Conservation (phyloP, 2,113 vertebrate species). For the Mesitornis unicolor region DNA sequence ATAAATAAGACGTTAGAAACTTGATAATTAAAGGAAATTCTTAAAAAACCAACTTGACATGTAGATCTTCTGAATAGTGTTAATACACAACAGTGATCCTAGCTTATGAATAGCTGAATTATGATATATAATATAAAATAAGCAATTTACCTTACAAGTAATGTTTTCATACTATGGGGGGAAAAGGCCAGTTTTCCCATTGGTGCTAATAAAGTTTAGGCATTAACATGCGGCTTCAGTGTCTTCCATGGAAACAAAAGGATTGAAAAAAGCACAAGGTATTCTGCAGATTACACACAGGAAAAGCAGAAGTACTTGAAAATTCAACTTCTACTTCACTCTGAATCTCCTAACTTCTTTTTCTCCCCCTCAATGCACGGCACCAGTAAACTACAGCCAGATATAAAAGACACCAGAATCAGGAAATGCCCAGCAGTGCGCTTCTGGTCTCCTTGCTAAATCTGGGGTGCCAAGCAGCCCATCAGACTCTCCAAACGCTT, state of each 20-base stretch:
- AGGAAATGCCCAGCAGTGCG: conserved; percentile 41
- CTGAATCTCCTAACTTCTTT: conserved; percentile 16
- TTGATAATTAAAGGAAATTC: conserved; percentile 58
- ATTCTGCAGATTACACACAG: conserved; percentile 63
- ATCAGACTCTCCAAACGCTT: conserved; percentile 3
- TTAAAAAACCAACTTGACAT: conserved; percentile 67
- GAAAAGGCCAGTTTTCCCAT: conserved; percentile 65
- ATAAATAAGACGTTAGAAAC: conserved; percentile 75
- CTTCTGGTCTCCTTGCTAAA: conserved; percentile 5
- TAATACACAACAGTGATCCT: conserved; percentile 76
- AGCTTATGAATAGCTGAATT: conserved; percentile 75
- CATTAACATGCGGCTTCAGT: conserved; percentile 81
- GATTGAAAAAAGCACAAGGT: conserved; percentile 69
- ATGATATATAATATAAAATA: conserved; percentile 74
- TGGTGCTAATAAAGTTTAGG: conserved; percentile 66
- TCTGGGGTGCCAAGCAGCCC: not conserved
- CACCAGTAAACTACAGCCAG: conserved; percentile 44
- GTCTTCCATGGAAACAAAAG: conserved; percentile 70
- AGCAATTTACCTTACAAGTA: conserved; percentile 75
- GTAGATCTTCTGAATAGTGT: conserved; percentile 71
- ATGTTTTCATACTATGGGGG: conserved; percentile 55
- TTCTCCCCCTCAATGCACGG: conserved; percentile 12
- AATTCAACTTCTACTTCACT: conserved; percentile 61
- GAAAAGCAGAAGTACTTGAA: conserved; percentile 69
- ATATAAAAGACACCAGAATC: conserved; percentile 16